These are phyloP conservation scores for Acinonyx jubatus DNA, from an alignment of 2,113 vertebrate genomes.

Conservation along the genomic window DNA sequence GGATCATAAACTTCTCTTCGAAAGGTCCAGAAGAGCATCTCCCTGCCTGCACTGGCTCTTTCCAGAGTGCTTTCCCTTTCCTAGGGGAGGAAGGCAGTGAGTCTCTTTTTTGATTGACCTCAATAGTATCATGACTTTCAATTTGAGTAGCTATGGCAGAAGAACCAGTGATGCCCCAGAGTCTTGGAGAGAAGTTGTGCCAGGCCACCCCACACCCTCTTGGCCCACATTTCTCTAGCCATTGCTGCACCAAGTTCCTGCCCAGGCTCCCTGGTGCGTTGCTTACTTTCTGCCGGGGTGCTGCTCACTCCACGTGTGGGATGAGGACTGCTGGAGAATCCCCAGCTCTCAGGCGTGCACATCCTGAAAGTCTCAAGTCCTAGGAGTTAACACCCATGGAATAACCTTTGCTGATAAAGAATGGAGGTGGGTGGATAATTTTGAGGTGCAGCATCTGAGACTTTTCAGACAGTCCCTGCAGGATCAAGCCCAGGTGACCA, in stretches of 20 bases:
- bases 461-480: not conserved
- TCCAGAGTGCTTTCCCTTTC: not conserved
- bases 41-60: not conserved
- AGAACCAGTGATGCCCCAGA: not conserved
- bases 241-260: not conserved
- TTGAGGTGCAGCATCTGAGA: not conserved
- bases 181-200: not conserved
- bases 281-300: accelerated
- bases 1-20: not conserved
- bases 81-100: not conserved
- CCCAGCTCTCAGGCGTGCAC: accelerated
- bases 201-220: not conserved
- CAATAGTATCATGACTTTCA: not conserved
- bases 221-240: not conserved
- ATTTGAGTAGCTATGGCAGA: not conserved
- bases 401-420: not conserved
- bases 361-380: not conserved
- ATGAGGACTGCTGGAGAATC: not conserved
- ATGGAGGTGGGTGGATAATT: not conserved
- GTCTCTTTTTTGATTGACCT: not conserved
- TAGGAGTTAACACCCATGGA: not conserved
- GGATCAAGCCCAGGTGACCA: not conserved
- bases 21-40: not conserved
- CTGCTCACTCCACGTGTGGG: not conserved
- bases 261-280: accelerated